Base-by-base conservation (phyloP, 2,888 invertebrate genomes). In the Eupsilia transversa region DNA sequence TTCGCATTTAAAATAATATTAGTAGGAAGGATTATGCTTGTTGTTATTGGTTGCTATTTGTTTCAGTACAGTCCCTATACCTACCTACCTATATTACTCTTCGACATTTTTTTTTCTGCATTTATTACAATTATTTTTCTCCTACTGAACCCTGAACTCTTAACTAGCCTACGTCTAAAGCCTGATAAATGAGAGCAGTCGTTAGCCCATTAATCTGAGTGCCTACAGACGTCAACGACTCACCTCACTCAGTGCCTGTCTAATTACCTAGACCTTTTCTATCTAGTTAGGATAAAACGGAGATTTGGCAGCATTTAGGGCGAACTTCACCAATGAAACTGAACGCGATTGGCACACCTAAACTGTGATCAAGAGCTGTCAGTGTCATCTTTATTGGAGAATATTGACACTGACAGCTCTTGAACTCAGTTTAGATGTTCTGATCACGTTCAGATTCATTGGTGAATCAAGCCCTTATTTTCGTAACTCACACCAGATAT, bases 111-210 rank as follows among this genome's bases (percentile, higher is more conserved):
- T 49, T 23, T 1, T 49, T 23, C 49, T 3, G 10, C 14, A 27
- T 54, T 27, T 60, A 14, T 23, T 64, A 23, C 4, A 7, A n/a
- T 14, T 20, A 33, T 9, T 64, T 49, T 59, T 60, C n/a, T 41
- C 7, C 10, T 46, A 73, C 80, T 41, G 66, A 78, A 79, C 66
- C 73, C 78, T 79, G 20, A 79, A 57, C 61, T 73, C 14, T 7
- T 67, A 63, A 63, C 61, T 59, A 56, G 66, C 27, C 33, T 41
- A 27, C 43, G 52, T 63, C 49, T 66, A 73, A 57, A 67, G 67
- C 54, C 41, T 80, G 80, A 80, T 80, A 81, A 80, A 80, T 77
- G 82, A 77, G 77, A 27, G 72, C 35, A 81, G 77, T 80, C 77
- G 35, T 81, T 80, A 76, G 49, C 56, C 27, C 54, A 72, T 70